These are phyloP conservation scores for Phthorimaea operculella DNA, from an alignment of 1,140 invertebrate species.

Conservation along the genomic window DNA sequence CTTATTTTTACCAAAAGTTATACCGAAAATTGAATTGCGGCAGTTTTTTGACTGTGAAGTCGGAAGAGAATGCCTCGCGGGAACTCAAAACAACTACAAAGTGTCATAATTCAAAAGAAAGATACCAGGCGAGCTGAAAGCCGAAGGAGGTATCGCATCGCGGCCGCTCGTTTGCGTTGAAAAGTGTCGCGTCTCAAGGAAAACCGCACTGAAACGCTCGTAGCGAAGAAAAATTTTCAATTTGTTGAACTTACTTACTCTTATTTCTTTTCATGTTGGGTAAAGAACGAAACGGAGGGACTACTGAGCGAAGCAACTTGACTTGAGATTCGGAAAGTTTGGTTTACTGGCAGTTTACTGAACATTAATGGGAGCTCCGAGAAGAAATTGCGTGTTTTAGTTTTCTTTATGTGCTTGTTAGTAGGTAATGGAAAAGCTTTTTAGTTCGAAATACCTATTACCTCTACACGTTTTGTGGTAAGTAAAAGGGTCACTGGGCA, in stretches of 20 bases:
- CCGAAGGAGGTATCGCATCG: background rate
- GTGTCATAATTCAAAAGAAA: background rate
- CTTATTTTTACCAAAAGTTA: background rate
- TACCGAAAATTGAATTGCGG: background rate
- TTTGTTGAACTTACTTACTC: background rate
- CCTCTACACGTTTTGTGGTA: too few species aligned
- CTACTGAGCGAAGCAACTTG: background rate
- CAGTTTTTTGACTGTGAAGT: background rate
- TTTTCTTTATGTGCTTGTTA: too few species aligned
- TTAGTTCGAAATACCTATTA: too few species aligned
- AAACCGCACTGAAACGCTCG: background rate
- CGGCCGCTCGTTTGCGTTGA: background rate
- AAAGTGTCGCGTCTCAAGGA: background rate
- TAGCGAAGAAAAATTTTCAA: constrained; percentile 1
- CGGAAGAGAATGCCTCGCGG: background rate
- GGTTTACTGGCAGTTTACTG: background rate
- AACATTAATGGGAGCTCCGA: background rate
- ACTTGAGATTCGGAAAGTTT: background rate
- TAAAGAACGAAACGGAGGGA: background rate
- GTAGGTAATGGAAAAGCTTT: too few species aligned
- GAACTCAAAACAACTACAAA: background rate
- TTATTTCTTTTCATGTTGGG: background rate
- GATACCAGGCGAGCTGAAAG: background rate
- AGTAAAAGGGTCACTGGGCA: too few species aligned
- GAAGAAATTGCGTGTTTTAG: too few species aligned